A percentile compares a stretch with the other conserved stretches of the same genome.
These are phyloP conservation scores for Uropsilus gracilis DNA, from an alignment of 2,113 vertebrate species.

Conservation along the genomic window DNA sequence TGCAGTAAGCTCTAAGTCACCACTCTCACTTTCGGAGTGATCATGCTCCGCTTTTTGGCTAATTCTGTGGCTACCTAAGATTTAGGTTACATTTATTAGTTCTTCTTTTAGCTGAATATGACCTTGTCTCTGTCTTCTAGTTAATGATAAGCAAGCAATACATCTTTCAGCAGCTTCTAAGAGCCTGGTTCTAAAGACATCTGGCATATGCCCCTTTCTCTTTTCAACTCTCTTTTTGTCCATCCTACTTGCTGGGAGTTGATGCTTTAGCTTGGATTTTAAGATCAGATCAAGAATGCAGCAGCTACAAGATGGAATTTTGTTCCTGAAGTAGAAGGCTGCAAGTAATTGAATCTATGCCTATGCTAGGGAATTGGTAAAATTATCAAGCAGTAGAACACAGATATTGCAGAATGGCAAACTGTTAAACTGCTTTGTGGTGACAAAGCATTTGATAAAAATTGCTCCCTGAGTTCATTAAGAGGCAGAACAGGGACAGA, in stretches of 20 bases:
- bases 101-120: neutral
- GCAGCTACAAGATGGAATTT: neutral
- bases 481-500: neutral
- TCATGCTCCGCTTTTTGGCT: neutral
- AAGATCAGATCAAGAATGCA: neutral
- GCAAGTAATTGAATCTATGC: neutral
- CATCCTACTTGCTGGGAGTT: neutral
- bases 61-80: neutral
- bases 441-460: neutral
- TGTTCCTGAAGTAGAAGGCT: neutral
- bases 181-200: neutral
- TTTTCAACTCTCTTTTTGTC: neutral
- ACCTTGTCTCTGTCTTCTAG: neutral
- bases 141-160: neutral
- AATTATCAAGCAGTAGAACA: neutral
- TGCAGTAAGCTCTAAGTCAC: neutral
- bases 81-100: neutral
- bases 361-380: neutral
- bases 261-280: neutral
- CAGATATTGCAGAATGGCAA: neutral
- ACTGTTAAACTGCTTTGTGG: neutral
- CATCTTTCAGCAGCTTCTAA: neutral
- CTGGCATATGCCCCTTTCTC: neutral
- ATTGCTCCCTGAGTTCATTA: neutral
- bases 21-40: neutral